Percentiles rank a stretch among this genome's conserved stretches.
Evolutionary conservation across 2,113 vertebrate species (phyloP).

Genomic region (Dipodomys ordii): DNA sequence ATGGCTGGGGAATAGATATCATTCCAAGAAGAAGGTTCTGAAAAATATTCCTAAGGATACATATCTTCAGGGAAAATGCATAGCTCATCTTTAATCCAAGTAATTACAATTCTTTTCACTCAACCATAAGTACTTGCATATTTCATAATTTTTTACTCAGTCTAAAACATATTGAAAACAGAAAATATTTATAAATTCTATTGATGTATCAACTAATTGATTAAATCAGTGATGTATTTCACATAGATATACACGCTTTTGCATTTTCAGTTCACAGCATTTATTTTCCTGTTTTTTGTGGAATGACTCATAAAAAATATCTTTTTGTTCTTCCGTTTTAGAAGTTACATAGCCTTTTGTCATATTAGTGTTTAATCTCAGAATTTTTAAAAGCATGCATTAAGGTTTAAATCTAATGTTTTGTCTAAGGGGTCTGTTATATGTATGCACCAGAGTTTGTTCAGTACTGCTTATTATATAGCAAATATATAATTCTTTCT

Average conservation of each 20-base stretch:
- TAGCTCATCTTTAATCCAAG: not conserved
- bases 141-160: too few relatives aligned
- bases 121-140: not conserved
- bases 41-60: not conserved
- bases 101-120: conserved; percentile 13
- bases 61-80: not conserved
- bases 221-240: not conserved
- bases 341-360: not conserved
- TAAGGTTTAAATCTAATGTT: not conserved
- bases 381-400: not conserved
- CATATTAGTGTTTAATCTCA: not conserved
- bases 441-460: not conserved
- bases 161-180: too few relatives aligned
- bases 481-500: too few relatives aligned
- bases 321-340: not conserved
- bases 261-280: not conserved
- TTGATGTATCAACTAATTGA: not conserved
- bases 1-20: not conserved
- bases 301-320: not conserved
- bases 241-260: not conserved
- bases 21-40: not conserved
- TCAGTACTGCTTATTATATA: not conserved
- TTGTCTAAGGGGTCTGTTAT: not conserved
- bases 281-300: not conserved
- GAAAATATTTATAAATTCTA: not conserved